Percentiles rank a stretch among this genome's conserved stretches.
phyloP scores from a whole-genome alignment of 1,140 invertebrate genomes.

The Stegodyphus mimosarum region DNA sequence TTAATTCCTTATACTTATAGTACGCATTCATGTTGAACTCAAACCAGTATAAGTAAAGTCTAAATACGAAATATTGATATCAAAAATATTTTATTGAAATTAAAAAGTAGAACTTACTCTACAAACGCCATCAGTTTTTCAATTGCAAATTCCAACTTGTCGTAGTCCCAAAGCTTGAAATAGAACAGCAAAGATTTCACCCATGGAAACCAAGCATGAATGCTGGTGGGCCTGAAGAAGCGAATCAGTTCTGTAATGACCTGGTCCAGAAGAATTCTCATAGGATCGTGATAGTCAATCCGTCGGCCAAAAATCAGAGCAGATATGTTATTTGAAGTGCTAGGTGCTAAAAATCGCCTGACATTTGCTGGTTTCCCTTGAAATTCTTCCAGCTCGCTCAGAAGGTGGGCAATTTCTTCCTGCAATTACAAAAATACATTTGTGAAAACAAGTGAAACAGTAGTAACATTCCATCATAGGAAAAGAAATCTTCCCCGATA shows the following conservation, averaged over 20 bases:
- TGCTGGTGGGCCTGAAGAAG: conserved; percentile 51
- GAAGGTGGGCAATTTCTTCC: conserved; percentile 51
- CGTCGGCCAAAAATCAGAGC: conserved; percentile 84
- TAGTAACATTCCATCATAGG: too few species aligned
- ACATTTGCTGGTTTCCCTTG: conserved; percentile 32
- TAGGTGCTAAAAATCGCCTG: conserved; percentile 49
- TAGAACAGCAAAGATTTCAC: conserved; percentile 65
- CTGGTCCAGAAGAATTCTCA: conserved; percentile 76
- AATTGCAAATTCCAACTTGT: conserved; percentile 50
- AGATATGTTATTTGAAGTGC: conserved; percentile 81
- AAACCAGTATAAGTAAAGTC: too few species aligned
- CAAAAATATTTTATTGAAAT: too few species aligned
- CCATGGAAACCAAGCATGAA: conserved; percentile 58
- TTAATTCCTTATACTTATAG: too few species aligned
- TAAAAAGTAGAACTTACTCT: conserved; percentile 26
- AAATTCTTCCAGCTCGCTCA: conserved; percentile 18
- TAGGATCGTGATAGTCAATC: conserved; percentile 71
- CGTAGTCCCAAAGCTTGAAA: conserved; percentile 47
- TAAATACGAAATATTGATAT: too few species aligned
- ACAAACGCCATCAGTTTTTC: conserved; percentile 41
- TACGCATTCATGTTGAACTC: too few species aligned
- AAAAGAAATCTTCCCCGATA: too few species aligned
- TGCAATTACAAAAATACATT: not conserved
- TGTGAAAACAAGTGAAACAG: too few species aligned
- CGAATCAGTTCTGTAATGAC: conserved; percentile 76